Base-by-base conservation (phyloP, 2,888 invertebrate species). In the Archips crataeganus region DNA sequence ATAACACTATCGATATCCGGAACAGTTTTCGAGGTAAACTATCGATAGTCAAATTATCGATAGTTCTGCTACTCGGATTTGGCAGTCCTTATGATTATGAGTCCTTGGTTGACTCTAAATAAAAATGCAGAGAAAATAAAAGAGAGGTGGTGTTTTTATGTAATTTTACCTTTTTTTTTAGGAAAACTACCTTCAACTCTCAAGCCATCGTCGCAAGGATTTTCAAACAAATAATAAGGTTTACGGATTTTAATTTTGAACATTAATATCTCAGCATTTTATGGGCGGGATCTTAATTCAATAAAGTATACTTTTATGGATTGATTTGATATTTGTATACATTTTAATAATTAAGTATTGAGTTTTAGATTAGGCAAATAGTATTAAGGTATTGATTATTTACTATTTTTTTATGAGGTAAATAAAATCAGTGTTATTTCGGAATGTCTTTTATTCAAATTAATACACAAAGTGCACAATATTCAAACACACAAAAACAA, bases 171-270 rank as follows among this genome's bases (percentile, higher is more conserved):
- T 66, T 47, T 57, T 36, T 80, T 87, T 85, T 15, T 81, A 89
- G 89, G 86, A 74, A 84, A 81, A 75, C 45, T 80, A 0, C 62
- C 78, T 0, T 76, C 83, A 0, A 81, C 79, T 1, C 76, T 82
- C 34, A 85, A 83, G 74, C 80, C 76, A 45, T 5, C 78, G 9
- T n/a, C 74, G 0, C 57, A 71, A 10, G 64, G 64, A 15, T 70
- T 72, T 70, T n/a, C 77, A 3, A 78, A 75, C n/a, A 71, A 63
- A 42, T 42, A 23, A 42, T 23, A 23, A 39, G 6, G 39, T 39
- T 39, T 39, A 6, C 4, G 39, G 6, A 39, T 39, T 39, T 0
- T 39, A 39, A 39, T 39, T 39, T 4, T 4, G 1, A 6, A 39
- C 6, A 39, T 39, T 39, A 39, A 39, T 39, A 6, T 39, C 39